A percentile compares a stretch with the other conserved stretches of the same genome.
These are phyloP conservation scores for Sinotaia quadrata DNA, from an alignment of 2,888 invertebrate genomes.

Conservation along the genomic window DNA sequence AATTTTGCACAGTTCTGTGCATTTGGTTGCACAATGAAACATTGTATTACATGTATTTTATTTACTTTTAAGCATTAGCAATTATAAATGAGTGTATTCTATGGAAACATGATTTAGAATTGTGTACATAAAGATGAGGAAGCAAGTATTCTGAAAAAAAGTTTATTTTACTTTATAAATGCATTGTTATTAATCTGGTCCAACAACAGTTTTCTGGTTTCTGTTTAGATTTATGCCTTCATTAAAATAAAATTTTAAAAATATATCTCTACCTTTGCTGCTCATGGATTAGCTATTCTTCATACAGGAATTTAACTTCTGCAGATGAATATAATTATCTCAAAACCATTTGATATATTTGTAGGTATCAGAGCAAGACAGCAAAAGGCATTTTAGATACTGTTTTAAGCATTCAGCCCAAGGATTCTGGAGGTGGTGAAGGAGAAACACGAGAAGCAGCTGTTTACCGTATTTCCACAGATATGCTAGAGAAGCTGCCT, in stretches of 20 bases:
- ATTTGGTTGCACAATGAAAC: too few relatives aligned
- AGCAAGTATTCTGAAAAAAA: too few relatives aligned
- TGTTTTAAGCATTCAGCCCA: constrained; percentile 71
- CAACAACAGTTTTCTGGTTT: too few relatives aligned
- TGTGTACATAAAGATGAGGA: too few relatives aligned
- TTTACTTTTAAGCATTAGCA: too few relatives aligned
- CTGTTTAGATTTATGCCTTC: neutral
- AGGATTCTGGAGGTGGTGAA: constrained; percentile 67
- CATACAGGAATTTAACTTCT: too few relatives aligned
- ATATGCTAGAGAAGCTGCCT: constrained; percentile 72
- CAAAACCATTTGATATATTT: too few relatives aligned
- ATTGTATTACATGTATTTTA: too few relatives aligned
- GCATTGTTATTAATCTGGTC: too few relatives aligned
- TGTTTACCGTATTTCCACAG: constrained; percentile 69
- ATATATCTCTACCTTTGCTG: neutral
- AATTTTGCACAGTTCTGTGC: too few relatives aligned
- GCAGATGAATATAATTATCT: too few relatives aligned
- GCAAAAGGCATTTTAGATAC: constrained; percentile 69
- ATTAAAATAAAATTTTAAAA: neutral
- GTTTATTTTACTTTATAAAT: too few relatives aligned
- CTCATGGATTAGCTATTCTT: neutral
- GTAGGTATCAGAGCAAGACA: constrained; percentile 70
- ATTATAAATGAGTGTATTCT: neutral
- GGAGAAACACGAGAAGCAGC: constrained; percentile 71
- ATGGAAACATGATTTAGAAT: neutral